Evolutionary conservation across 2,888 invertebrate genomes (phyloP), one percentile per base, ranked within the genome.

Genomic region (Drosophila sordidapex): DNA sequence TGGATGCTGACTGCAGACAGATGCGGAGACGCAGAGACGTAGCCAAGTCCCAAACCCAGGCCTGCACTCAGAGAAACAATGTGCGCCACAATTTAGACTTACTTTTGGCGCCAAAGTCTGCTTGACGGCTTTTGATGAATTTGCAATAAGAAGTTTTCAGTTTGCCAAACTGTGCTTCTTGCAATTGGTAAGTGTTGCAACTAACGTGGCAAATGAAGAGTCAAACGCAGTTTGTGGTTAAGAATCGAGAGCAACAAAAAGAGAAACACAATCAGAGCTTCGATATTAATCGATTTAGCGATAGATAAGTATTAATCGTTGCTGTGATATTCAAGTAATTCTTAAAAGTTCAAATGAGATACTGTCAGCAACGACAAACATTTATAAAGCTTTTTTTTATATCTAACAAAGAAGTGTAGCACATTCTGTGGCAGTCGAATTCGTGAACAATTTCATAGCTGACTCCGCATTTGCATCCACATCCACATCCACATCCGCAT

Each of bases 1-100:
- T 76, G 76, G 85, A 76, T 80, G 82, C 81, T 82, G 83, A 33
- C 74, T 70, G 79, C 79, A 64, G 70, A 77, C 49, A 38, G 38
- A 38, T 38, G 56, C 56, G 57, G 21, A 57, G 57, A 21, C 10
- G 40, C 21, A 21, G 46, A 15, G 15, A 25, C 11, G 43, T 43
- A 21, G 43, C 11, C 13, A 21, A 68, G 58, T 38, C 54, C 54
- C 66, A 54, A 40, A 43, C 54, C 40, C n/a, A 33, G 76, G 64
- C 53, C 53, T 35, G 43, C 48, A 56, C 56, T 56, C 38, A 56
- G 27, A 56, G 56, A n/a, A 29, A 38, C 56, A 38, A 38, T 18
- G 7, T 38, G 36, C 18, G 21, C 31, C 21, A 1, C 31, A 33
- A 52, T 54, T 46, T 1, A 15, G 25, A 25, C 25, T 8, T 8